phyloP scores from a whole-genome alignment of 2,888 invertebrate genomes.

The Drosophila incognita region DNA sequence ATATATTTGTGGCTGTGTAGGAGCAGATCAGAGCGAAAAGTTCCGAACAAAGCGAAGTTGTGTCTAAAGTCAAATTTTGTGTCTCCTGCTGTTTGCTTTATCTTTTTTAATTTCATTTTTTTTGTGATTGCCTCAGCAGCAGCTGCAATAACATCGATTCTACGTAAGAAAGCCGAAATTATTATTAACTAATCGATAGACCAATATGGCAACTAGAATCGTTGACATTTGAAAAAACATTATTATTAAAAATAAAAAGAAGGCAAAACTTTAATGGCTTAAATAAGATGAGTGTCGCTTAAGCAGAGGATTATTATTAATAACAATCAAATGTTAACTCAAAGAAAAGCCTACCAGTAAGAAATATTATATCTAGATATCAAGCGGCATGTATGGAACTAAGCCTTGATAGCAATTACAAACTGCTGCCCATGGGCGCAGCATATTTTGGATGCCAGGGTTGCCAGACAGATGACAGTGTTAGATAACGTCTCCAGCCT shows the following conservation, averaged over 20 bases:
- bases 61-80: constrained; percentile 40
- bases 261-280: not conserved
- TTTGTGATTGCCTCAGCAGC: constrained; percentile 40
- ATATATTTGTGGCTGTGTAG: not conserved
- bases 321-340: not conserved
- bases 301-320: not conserved
- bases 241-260: not conserved
- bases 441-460: constrained; percentile 17
- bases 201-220: not conserved
- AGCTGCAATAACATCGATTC: constrained; percentile 16
- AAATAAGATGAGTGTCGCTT: not conserved
- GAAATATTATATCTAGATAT: not conserved
- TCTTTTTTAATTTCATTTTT: constrained; percentile 27
- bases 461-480: constrained; percentile 40
- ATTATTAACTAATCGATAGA: not conserved
- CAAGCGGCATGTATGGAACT: not conserved
- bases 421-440: not conserved
- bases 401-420: constrained; percentile 4
- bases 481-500: constrained; percentile 33
- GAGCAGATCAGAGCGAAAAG: constrained; percentile 15
- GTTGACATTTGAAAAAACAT: not conserved
- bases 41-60: constrained; percentile 12
- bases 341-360: not conserved
- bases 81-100: constrained; percentile 57
- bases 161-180: not conserved